Evolutionary conservation across 2,113 vertebrate species (phyloP).

Genomic region (Rhizomys pruinosus): DNA sequence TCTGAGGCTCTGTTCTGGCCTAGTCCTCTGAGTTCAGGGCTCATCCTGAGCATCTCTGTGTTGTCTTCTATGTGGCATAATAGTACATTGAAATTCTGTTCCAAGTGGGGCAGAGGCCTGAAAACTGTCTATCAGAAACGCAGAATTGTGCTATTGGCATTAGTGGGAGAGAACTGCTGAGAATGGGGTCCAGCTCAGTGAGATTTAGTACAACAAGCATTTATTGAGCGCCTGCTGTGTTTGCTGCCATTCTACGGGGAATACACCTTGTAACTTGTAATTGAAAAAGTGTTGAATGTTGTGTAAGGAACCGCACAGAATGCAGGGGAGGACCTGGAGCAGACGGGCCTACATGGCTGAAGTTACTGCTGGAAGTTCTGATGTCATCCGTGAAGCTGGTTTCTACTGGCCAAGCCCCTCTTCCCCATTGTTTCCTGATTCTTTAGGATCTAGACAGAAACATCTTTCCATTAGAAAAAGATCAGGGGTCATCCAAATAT

Average conservation of each 20-base stretch:
- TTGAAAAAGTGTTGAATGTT: background rate
- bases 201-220: slow-evolving; percentile 38
- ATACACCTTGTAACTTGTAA: slow-evolving; percentile 34
- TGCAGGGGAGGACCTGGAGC: background rate
- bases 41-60: background rate
- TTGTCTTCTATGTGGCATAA: background rate
- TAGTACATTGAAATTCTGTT: background rate
- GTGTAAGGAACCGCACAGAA: background rate
- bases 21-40: background rate
- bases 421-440: background rate
- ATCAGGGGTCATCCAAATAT: slow-evolving; percentile 48
- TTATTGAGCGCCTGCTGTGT: slow-evolving; percentile 10
- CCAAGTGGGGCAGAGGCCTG: background rate
- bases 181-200: background rate
- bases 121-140: background rate
- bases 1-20: background rate
- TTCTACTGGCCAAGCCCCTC: background rate
- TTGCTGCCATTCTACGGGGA: slow-evolving; percentile 15
- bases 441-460: slow-evolving; percentile 13
- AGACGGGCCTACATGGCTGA: slow-evolving; percentile 5
- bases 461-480: slow-evolving; percentile 19
- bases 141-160: background rate
- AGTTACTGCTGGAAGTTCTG: slow-evolving; percentile 31
- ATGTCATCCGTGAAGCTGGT: slow-evolving; percentile 28
- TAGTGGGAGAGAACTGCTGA: slow-evolving; percentile 47